Conservation (phyloP, 2,113 vertebrate species). For the Columbina picui region DNA sequence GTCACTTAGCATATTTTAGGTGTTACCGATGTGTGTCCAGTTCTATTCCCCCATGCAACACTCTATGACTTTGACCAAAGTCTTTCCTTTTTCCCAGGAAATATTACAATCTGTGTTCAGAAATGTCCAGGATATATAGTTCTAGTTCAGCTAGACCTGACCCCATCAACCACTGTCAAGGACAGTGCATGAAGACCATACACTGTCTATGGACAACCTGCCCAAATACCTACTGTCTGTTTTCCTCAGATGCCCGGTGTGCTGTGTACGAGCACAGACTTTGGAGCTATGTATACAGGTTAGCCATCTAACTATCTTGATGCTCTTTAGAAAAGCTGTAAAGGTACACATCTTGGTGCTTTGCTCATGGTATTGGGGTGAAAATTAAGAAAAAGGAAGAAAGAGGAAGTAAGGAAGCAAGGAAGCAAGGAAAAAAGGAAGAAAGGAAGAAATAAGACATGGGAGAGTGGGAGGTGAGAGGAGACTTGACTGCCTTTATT, state of each 20-base stretch:
- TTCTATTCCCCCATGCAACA: not conserved
- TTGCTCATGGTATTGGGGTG: not conserved
- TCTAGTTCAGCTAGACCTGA: not conserved
- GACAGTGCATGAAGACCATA: too few relatives aligned
- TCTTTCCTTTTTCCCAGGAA: not conserved
- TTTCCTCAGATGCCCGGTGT: not conserved
- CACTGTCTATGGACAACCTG: not conserved
- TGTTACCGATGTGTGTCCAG: not conserved
- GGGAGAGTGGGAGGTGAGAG: too few relatives aligned
- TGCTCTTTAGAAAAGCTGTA: not conserved
- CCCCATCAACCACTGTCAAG: not conserved
- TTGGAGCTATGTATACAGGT: not conserved
- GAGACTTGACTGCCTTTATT: not conserved
- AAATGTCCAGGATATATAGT: not conserved
- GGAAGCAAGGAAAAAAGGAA: not conserved
- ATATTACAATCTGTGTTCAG: not conserved
- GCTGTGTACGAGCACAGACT: not conserved
- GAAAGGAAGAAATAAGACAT: not conserved
- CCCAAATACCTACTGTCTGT: accelerated
- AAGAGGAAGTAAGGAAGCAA: too few relatives aligned
- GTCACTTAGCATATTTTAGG: not conserved
- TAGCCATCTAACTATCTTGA: not conserved
- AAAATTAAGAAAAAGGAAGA: too few relatives aligned
- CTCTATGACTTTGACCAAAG: not conserved
- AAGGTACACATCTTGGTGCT: not conserved